These are phyloP conservation scores for Ovibos moschatus DNA, from an alignment of 2,113 vertebrate genomes.

Conservation along the genomic window DNA sequence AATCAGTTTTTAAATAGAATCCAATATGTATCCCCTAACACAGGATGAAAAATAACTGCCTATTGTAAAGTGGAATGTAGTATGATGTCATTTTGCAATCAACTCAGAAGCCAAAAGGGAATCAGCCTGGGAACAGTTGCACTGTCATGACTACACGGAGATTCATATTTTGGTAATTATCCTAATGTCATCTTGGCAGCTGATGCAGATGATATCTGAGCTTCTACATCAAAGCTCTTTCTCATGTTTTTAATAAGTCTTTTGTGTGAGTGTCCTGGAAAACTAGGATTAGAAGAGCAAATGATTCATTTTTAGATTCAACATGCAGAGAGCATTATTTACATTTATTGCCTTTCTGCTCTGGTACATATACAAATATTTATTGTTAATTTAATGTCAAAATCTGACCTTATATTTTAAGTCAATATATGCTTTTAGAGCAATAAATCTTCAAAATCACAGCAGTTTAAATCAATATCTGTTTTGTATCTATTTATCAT, in stretches of 20 bases:
- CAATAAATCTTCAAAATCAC: slow-evolving; percentile 42
- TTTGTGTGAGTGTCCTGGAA: background rate
- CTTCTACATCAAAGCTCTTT: background rate
- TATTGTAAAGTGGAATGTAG: background rate
- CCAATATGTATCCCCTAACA: background rate
- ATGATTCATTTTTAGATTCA: slow-evolving; percentile 26
- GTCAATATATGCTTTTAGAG: slow-evolving; percentile 44
- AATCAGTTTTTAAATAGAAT: background rate
- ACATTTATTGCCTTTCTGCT: slow-evolving; percentile 28
- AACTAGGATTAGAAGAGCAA: background rate
- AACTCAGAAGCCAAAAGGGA: background rate
- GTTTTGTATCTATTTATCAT: slow-evolving; percentile 43
- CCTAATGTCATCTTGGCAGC: background rate
- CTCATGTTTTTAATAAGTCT: background rate
- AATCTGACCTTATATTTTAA: slow-evolving; percentile 40
- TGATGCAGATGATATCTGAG: background rate
- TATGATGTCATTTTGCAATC: background rate
- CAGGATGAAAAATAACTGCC: background rate
- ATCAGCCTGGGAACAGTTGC: background rate
- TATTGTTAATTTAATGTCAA: slow-evolving; percentile 56
- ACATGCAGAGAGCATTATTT: background rate
- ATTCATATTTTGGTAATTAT: background rate
- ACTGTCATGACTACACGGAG: background rate
- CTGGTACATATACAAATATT: slow-evolving; percentile 42
- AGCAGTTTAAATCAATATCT: slow-evolving; percentile 44